Base-by-base conservation (phyloP, 1,140 invertebrate genomes). In the Hestina assimilis region DNA sequence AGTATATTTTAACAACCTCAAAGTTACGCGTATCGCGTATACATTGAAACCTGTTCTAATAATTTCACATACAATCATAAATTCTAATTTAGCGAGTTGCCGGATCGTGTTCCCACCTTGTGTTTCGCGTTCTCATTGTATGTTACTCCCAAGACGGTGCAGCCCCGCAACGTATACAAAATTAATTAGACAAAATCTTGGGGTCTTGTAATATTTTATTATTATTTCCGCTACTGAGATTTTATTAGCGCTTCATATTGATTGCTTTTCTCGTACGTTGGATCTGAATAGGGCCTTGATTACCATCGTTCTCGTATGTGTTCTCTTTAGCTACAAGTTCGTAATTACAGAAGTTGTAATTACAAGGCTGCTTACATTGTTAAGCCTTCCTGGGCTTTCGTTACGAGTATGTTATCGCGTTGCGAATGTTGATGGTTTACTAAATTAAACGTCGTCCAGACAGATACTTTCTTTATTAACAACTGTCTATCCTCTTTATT, bases 1-100 rank as follows among this genome's bases (percentile, higher is more conserved):
- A 11, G 28, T 15, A 38, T 50, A 20, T 46, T 28, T 24, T 43
- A 24, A 5, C 2, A n/a, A n/a, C n/a, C n/a, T n/a, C 28, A 50
- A 50, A 38, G 23, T 50, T 43, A 19, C n/a, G 35, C 24, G 29
- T 46, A 47, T 47, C 42, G 17, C 31, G 66, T 69, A 78, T 66
- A 80, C 72, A 78, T 79, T 71, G 77, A 76, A 86, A 81, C 72
- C 58, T 73, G 71, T 75, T 83, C 72, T 78, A 83, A 83, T 78
- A 85, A 84, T 84, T 84, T 84, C 79, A 81, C 79, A 87, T 75
- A 84, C 81, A 87, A 82, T 87, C 82, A 87, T 87, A 87, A 87
- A 87, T 87, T 87, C 78, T 84, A 87, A 87, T 87, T 87, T 87
- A 79, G 71, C 71, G 67, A 69, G 73, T 73, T 75, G 69, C 67